These are phyloP conservation scores for Oncorhynchus kisutch DNA, from an alignment of 2,113 vertebrate genomes.

Conservation along the genomic window DNA sequence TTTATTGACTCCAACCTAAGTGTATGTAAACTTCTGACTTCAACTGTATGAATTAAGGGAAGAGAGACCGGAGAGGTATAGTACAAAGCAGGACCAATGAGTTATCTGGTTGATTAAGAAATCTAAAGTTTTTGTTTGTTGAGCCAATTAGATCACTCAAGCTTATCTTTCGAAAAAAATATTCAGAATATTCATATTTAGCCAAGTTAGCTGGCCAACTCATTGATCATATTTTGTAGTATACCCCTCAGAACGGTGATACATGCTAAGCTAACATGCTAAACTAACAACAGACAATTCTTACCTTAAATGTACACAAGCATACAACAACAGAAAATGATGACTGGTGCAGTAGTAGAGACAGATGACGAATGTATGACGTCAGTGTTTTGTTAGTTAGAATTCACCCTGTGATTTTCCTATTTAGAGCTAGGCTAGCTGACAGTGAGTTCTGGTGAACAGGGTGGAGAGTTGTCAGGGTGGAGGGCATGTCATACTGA, in stretches of 20 bases:
- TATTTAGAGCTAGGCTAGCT: background rate
- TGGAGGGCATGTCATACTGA: slow-evolving; percentile 32
- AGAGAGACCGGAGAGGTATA: background rate
- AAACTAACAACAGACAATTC: background rate
- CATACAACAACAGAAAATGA: background rate
- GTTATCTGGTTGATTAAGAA: too few species aligned
- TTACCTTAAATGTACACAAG: background rate
- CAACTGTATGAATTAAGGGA: too few species aligned
- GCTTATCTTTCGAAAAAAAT: too few species aligned
- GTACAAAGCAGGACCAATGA: too few species aligned
- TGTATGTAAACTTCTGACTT: too few species aligned
- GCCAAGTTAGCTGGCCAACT: too few species aligned
- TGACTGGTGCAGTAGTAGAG: background rate
- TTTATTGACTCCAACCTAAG: too few species aligned
- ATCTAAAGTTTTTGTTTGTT: too few species aligned
- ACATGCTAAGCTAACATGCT: background rate
- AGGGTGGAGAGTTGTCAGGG: slow-evolving; percentile 55
- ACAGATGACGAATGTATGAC: background rate
- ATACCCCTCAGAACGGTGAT: background rate
- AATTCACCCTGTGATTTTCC: slow-evolving; percentile 30
- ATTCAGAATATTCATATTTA: too few species aligned
- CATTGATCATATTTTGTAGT: too few species aligned
- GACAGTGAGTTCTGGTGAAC: slow-evolving; percentile 7
- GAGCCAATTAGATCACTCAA: too few species aligned
- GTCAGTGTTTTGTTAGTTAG: background rate